Percentiles rank a stretch among this genome's conserved stretches.
phyloP scores from a whole-genome alignment of 2,797 vertebrate genomes.

The Phrynocephalus vlangalii region DNA sequence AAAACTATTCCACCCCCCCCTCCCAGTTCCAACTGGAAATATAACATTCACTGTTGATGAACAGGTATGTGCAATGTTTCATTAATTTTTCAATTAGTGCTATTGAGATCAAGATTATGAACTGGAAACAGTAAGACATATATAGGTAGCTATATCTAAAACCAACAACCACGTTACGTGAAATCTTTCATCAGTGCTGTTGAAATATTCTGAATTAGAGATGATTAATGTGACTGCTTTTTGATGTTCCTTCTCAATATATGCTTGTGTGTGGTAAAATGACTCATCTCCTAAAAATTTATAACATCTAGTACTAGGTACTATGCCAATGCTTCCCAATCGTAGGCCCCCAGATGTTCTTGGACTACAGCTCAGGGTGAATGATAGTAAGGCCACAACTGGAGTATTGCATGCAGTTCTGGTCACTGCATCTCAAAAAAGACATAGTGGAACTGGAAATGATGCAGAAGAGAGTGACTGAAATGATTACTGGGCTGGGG shows the following conservation, averaged over 20 bases:
- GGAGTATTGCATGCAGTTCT: too few relatives aligned
- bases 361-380: too few relatives aligned
- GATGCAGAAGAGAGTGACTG: too few relatives aligned
- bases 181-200: constrained; percentile 41
- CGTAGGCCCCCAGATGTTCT: too few relatives aligned
- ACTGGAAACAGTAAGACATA: constrained; percentile 35
- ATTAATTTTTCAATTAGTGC: constrained; percentile 38
- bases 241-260: constrained; percentile 20
- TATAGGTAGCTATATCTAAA: constrained; percentile 1
- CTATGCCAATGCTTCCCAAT: too few relatives aligned
- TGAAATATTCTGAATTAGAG: constrained; percentile 41
- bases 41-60: constrained; percentile 5
- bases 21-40: constrained; percentile 29
- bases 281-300: constrained; percentile 18
- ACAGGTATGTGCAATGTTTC: constrained; percentile 32
- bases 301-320: neutral
- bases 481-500: too few relatives aligned
- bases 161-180: constrained; percentile 22
- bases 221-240: constrained; percentile 34
- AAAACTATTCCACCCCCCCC: constrained; percentile 2
- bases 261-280: neutral
- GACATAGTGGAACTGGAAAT: too few relatives aligned
- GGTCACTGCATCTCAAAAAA: too few relatives aligned
- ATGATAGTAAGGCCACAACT: too few relatives aligned
- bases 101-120: constrained; percentile 43